phyloP scores from a whole-genome alignment of 2,888 invertebrate genomes.

The Netelia inedita region DNA sequence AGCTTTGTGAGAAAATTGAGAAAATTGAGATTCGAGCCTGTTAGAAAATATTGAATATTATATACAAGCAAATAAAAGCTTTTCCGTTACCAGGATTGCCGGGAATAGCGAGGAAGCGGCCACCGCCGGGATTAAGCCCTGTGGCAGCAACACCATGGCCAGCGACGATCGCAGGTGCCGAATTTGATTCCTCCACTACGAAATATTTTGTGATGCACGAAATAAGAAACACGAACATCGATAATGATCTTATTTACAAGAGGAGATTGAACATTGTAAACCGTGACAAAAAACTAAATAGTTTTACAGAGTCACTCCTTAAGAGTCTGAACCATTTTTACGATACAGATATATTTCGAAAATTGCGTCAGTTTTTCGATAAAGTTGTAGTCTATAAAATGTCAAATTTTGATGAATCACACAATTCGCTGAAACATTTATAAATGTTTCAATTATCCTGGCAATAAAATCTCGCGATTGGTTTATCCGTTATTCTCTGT shows the following conservation, averaged over 20 bases:
- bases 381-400: too few species aligned
- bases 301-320: neutral
- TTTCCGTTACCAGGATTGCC: slow-evolving; percentile 82
- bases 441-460: too few species aligned
- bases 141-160: slow-evolving; percentile 77
- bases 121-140: slow-evolving; percentile 81
- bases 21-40: slow-evolving; percentile 22
- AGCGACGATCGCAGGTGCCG: slow-evolving; percentile 82
- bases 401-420: too few species aligned
- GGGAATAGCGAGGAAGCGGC: slow-evolving; percentile 90
- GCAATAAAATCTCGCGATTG: too few species aligned
- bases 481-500: too few species aligned
- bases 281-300: neutral
- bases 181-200: slow-evolving; percentile 84
- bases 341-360: too few species aligned
- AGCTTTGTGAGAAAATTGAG: neutral
- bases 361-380: too few species aligned
- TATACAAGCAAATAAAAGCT: slow-evolving; percentile 72
- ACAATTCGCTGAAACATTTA: too few species aligned
- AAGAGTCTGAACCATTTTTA: neutral
- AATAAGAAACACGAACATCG: slow-evolving; percentile 77
- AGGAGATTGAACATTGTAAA: slow-evolving; percentile 7
- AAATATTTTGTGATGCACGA: slow-evolving; percentile 61
- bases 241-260: slow-evolving; percentile 74
- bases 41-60: slow-evolving; percentile 4